Evolutionary conservation across 1,140 invertebrate genomes (phyloP).

Genomic region (Euwallacea fornicatus): DNA sequence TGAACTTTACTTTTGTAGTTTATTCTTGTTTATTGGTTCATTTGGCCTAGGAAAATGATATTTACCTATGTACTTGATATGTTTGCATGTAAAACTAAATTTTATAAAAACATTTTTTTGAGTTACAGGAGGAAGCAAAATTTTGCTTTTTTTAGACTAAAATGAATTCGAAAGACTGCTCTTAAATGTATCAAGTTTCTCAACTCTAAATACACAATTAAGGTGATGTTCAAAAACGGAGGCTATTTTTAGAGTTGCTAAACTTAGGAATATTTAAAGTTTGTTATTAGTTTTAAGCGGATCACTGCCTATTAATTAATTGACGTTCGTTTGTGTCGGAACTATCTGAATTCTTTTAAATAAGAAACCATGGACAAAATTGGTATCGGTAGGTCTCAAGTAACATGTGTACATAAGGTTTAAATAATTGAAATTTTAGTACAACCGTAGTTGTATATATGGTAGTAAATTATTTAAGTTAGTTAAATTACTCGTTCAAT

Average conservation of each 20-base stretch:
- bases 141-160: background rate
- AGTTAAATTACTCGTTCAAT: conserved; percentile 42
- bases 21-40: too few relatives aligned
- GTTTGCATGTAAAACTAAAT: too few relatives aligned
- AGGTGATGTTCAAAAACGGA: too few relatives aligned
- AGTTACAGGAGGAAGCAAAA: background rate
- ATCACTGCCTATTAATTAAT: conserved; percentile 42
- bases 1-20: too few relatives aligned
- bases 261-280: conserved; percentile 17
- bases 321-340: conserved; percentile 40
- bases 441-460: conserved; percentile 38
- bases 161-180: conserved; percentile 11
- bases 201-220: background rate
- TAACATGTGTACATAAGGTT: conserved; percentile 29
- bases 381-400: conserved; percentile 18
- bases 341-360: conserved; percentile 23
- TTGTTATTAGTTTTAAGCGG: conserved; percentile 25
- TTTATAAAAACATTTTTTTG: too few relatives aligned
- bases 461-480: conserved; percentile 37
- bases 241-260: background rate
- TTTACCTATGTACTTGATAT: too few relatives aligned
- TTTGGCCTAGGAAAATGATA: too few relatives aligned
- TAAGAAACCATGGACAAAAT: background rate
- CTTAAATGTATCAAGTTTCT: conserved; percentile 5
- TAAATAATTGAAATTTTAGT: conserved; percentile 36